A percentile compares a stretch with the other conserved stretches of the same genome.
These are phyloP conservation scores for Zenarchopterus dispar DNA, from an alignment of 2,797 vertebrate species.

Conservation along the genomic window DNA sequence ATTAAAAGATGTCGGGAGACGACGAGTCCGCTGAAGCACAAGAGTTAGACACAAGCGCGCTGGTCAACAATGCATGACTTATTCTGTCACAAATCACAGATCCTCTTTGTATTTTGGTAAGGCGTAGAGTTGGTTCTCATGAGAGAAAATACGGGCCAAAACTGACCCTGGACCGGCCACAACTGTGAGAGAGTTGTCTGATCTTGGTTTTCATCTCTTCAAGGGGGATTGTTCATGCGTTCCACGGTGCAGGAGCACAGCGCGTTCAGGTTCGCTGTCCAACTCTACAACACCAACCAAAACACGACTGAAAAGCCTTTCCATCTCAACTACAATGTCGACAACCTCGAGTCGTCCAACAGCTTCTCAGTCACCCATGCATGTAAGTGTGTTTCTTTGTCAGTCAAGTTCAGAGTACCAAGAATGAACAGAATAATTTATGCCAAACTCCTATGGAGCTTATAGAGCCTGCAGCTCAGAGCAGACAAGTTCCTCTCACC, in stretches of 20 bases:
- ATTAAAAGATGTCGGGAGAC: constrained; percentile 6
- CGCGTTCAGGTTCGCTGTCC: constrained; percentile 98
- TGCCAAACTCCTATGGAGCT: constrained; percentile 46
- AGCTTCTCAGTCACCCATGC: constrained; percentile 99
- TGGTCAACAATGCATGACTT: constrained; percentile 23
- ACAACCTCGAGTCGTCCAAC: constrained; percentile 99
- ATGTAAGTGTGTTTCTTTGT: constrained; percentile 89
- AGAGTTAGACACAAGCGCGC: constrained; percentile 56
- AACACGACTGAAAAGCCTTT: constrained; percentile 99
- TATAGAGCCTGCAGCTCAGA: constrained; percentile 39
- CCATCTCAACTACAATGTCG: constrained; percentile 98
- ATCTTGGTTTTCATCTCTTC: constrained; percentile 60
- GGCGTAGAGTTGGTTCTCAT: background rate
- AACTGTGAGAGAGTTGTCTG: constrained; percentile 29
- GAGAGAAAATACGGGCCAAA: background rate
- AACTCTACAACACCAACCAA: constrained; percentile 99
- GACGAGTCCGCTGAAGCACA: constrained; percentile 6
- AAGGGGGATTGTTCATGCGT: constrained; percentile 99
- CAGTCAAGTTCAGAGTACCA: constrained; percentile 40
- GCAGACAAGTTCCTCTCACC: constrained; percentile 38
- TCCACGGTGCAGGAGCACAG: constrained; percentile 99
- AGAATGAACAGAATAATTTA: constrained; percentile 55
- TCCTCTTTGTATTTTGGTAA: background rate
- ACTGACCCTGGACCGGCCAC: no score
- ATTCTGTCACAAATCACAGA: constrained; percentile 13